Conservation (phyloP, 1,140 invertebrate species). For the Drosophila navojoa region DNA sequence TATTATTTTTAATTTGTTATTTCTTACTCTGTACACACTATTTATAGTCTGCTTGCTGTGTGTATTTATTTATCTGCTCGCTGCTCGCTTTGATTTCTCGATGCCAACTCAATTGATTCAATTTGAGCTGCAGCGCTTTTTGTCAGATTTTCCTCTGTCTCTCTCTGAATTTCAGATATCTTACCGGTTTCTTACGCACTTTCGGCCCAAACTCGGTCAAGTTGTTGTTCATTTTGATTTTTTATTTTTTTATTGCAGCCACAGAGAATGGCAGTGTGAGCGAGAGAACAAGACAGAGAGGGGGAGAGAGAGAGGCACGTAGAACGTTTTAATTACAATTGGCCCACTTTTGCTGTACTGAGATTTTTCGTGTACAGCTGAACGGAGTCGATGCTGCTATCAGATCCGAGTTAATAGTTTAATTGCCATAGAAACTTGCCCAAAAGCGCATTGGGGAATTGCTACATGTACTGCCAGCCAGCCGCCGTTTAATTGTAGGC, state of each 20-base stretch:
- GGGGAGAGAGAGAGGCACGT: conserved; percentile 57
- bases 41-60: not conserved
- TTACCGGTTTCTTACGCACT: conserved; percentile 48
- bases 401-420: conserved; percentile 74
- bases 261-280: conserved; percentile 20
- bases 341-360: conserved; percentile 56
- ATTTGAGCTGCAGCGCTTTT: conserved; percentile 23
- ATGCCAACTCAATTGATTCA: conserved; percentile 60
- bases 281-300: not conserved
- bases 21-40: conserved; percentile 14
- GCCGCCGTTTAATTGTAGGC: conserved; percentile 14
- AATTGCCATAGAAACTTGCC: conserved; percentile 55
- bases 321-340: conserved; percentile 78
- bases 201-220: conserved; percentile 51
- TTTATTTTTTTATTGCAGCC: not conserved
- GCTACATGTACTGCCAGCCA: conserved; percentile 22
- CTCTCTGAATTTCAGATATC: not conserved
- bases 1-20: conserved; percentile 17
- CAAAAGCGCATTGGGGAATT: conserved; percentile 32
- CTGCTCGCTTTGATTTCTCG: conserved; percentile 32
- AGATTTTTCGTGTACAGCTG: conserved; percentile 37
- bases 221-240: conserved; percentile 9
- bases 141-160: too few relatives aligned
- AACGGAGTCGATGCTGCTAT: conserved; percentile 40
- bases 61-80: conserved; percentile 27